Conservation (phyloP, 2,113 vertebrate genomes). For the Campylomormyrus tamandua region DNA sequence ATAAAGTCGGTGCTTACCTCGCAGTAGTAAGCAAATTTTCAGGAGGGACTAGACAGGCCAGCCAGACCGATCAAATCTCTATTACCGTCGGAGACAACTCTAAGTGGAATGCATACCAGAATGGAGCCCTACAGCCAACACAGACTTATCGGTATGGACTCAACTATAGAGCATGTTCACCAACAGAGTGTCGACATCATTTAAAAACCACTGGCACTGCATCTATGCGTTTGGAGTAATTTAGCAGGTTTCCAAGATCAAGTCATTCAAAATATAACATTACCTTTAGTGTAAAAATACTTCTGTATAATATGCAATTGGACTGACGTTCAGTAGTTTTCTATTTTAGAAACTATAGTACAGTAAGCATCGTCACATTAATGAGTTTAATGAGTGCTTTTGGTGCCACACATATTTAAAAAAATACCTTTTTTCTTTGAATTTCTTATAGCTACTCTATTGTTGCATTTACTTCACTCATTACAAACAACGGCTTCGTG, state of each 20-base stretch:
- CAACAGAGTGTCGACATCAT: background rate
- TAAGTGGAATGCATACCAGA: constrained; percentile 24
- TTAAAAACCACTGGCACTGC: background rate
- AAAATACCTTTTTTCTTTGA: background rate
- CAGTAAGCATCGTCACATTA: background rate
- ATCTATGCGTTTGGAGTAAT: background rate
- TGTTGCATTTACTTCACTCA: constrained; percentile 34
- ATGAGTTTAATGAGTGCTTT: background rate
- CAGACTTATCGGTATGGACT: constrained; percentile 47
- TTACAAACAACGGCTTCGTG: fast-evolving
- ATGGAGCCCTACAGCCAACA: constrained; percentile 34
- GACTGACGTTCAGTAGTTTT: background rate
- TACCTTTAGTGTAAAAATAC: background rate
- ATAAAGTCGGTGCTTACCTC: constrained; percentile 27
- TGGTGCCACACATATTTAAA: background rate
- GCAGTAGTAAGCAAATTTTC: constrained; percentile 26
- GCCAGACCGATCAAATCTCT: fast-evolving
- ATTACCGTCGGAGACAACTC: constrained; percentile 32
- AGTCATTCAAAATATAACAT: background rate
- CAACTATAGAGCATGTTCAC: background rate
- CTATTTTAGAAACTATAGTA: background rate
- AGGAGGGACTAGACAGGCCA: background rate
- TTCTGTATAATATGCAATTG: background rate
- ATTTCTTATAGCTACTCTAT: constrained; percentile 20
- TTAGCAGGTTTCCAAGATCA: background rate